Percentiles rank a stretch among this genome's conserved stretches.
Evolutionary conservation across 92 coral and sea anemone species (phyloP).

Genomic region (Pocillopora meandrina): DNA sequence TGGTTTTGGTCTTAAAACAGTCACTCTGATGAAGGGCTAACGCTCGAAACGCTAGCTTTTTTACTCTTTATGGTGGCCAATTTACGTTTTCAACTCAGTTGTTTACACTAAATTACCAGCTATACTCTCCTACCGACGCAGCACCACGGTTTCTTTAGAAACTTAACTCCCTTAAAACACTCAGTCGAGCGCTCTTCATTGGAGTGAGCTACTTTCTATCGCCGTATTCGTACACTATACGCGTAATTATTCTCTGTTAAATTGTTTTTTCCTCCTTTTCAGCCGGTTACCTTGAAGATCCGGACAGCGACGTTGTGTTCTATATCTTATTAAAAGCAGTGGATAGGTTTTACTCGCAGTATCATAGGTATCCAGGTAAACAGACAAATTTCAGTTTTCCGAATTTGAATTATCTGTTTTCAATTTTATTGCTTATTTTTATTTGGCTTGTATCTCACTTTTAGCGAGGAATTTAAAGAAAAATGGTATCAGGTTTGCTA

Average conservation of each 20-base stretch:
- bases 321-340: slow-evolving; percentile 89
- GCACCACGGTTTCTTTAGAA: no score
- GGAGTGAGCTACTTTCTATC: not conserved
- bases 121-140: no score
- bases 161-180: no score
- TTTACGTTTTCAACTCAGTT: no score
- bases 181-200: not conserved
- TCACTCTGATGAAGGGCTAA: no score
- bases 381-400: not conserved
- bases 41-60: no score
- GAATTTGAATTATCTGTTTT: not conserved
- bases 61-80: no score
- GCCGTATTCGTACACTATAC: not conserved
- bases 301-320: slow-evolving; percentile 88
- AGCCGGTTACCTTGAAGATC: slow-evolving; percentile 79
- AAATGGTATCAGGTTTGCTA: not conserved
- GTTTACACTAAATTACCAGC: no score
- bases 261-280: no score
- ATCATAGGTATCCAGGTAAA: slow-evolving; percentile 90
- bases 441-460: not conserved
- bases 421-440: not conserved
- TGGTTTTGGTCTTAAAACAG: no score
- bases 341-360: slow-evolving; percentile 83
- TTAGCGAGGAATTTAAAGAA: not conserved
- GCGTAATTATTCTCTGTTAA: no score